Conservation (phyloP, 2,113 vertebrate genomes). For the Corythaixoides concolor region DNA sequence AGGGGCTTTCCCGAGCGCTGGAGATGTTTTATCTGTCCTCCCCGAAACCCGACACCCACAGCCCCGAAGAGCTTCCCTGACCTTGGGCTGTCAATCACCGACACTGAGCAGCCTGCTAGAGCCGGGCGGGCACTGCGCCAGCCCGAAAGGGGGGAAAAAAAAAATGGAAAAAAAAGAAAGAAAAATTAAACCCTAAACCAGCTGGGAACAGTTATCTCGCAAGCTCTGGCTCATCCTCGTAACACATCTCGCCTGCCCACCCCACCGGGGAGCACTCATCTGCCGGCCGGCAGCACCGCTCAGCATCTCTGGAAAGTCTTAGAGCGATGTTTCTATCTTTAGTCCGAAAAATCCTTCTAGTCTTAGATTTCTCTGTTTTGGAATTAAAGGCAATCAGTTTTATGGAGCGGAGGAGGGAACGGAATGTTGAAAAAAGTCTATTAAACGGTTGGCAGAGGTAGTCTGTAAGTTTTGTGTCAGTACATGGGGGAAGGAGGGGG, state of each 20-base stretch:
- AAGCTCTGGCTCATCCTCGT: conserved; percentile 25
- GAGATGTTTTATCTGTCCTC: neutral
- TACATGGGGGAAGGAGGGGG: neutral
- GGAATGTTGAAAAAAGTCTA: neutral
- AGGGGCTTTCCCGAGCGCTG: neutral
- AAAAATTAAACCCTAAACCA: conserved; percentile 35
- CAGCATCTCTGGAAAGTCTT: conserved; percentile 10
- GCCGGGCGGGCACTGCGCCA: conserved; percentile 27
- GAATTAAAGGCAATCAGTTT: conserved; percentile 15
- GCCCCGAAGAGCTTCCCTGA: conserved; percentile 41
- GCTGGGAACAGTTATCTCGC: conserved; percentile 60
- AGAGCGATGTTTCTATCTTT: neutral
- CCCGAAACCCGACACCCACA: conserved; percentile 49
- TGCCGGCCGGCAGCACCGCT: neutral
- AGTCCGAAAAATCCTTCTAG: neutral
- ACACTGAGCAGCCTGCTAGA: neutral
- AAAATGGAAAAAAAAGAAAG: rapidly evolving
- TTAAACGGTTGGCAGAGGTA: neutral
- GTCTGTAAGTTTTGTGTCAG: neutral
- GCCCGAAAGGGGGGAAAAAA: neutral
- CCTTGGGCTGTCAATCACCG: conserved; percentile 63
- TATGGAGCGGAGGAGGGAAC: neutral
- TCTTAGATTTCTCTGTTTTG: conserved; percentile 2
- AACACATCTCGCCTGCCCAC: neutral
- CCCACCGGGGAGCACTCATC: neutral